Evolutionary conservation across 1,140 invertebrate species (phyloP), one percentile per base, ranked within the genome.

Genomic region (Pachypeltis micranthus): DNA sequence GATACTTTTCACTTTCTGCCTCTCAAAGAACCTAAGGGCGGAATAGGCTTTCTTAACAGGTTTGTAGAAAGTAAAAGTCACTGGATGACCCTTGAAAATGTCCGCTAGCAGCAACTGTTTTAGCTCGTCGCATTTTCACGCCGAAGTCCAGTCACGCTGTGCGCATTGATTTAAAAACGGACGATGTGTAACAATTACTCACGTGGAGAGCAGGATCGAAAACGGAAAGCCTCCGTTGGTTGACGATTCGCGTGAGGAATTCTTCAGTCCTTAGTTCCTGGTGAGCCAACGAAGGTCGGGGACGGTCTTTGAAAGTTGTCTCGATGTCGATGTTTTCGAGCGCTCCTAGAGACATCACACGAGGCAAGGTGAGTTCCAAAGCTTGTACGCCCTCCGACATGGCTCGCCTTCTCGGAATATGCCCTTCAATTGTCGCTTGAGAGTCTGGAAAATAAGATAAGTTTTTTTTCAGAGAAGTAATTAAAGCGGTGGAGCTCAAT

Each of bases 251-350:
- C 7, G n/a, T 28, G 26, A 61, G 31, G 29, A 29, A 14, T n/a
- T 4, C 34, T 34, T 31, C 60, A 44, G 63, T 26, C 64, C 23
- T 61, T 29, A 62, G 67, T 27, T 51, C 62, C 47, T 14, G 62
- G 39, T 70, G 73, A 72, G 74, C 74, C 1, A 73, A 73, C 74
- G 74, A 74, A 21, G 73, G 72, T 34, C 72, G 72, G 19, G 67
- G 54, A 1, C 69, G 64, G 4, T 65, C 58, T 2, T 62, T 81
- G 70, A 90, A 90, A 0, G 88, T 90, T 62, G 83, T 84, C 61
- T 83, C 82, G 68, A 85, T 84, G 68, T 91, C 86, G 62, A 90
- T 88, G 25, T 83, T 79, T 67, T 85, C 79, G 16, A 90, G 73
- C 72, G 90, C 86, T 0, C 84, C 85, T 69, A 89, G 87, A 2